Percentiles rank a stretch among this genome's conserved stretches.
phyloP scores from a whole-genome alignment of 2,113 vertebrate genomes.

The Entomyzon cyanotis region DNA sequence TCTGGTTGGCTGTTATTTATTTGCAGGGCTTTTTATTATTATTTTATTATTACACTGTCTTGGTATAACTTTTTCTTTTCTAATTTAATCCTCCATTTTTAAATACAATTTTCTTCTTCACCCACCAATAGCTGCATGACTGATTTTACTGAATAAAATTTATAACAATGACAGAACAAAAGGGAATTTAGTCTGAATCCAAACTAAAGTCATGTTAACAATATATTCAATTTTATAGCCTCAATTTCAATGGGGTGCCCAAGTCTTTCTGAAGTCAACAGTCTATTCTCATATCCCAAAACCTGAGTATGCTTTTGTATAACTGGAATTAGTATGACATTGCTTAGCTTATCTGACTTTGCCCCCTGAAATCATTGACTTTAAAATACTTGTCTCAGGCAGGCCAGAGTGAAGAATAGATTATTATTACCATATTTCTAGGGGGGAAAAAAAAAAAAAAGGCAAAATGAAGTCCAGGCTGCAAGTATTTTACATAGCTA shows the following conservation, averaged over 20 bases:
- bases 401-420: background rate
- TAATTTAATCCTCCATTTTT: slow-evolving; percentile 36
- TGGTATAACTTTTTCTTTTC: background rate
- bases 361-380: background rate
- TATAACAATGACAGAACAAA: slow-evolving; percentile 31
- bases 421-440: background rate
- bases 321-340: background rate
- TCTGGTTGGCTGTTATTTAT: background rate
- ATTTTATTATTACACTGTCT: background rate
- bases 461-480: background rate
- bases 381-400: background rate
- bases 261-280: background rate
- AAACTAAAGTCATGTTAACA: slow-evolving; percentile 12
- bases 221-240: background rate
- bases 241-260: background rate
- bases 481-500: background rate
- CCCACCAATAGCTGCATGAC: background rate
- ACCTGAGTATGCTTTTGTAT: background rate
- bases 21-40: background rate
- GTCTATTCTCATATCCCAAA: background rate
- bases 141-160: slow-evolving; percentile 48
- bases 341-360: background rate
- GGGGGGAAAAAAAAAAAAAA: accelerated
- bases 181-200: slow-evolving; percentile 11
- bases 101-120: slow-evolving; percentile 32